These are phyloP conservation scores for Egretta garzetta DNA, from an alignment of 2,113 vertebrate genomes.

Conservation along the genomic window DNA sequence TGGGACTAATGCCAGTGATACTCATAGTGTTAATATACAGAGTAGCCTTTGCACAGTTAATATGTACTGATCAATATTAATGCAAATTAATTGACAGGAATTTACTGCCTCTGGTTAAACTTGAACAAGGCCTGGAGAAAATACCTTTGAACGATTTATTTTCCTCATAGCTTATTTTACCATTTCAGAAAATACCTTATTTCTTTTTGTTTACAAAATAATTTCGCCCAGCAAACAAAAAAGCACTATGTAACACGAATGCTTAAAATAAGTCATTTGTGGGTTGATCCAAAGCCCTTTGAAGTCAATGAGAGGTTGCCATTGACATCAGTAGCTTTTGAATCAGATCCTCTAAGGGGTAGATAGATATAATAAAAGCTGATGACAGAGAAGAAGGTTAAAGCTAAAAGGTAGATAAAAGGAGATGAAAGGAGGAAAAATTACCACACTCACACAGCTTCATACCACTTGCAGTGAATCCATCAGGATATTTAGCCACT, in stretches of 20 bases:
- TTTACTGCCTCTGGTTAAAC: neutral
- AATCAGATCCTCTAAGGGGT: neutral
- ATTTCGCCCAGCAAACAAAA: neutral
- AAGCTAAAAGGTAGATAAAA: constrained; percentile 29
- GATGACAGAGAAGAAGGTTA: constrained; percentile 12
- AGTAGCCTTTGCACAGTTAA: neutral
- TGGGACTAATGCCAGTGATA: neutral
- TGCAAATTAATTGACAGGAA: neutral
- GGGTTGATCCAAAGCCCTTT: neutral
- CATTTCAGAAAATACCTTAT: neutral
- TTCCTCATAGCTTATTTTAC: neutral
- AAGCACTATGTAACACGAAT: neutral
- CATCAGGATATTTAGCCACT: neutral
- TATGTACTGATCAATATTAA: neutral
- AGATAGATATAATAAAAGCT: neutral
- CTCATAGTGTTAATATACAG: neutral
- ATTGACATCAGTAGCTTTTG: constrained; percentile 12
- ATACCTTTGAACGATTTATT: neutral
- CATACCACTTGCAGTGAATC: neutral
- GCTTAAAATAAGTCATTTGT: neutral
- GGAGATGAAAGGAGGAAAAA: neutral
- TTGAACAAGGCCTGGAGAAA: neutral
- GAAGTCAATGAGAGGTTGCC: constrained; percentile 33
- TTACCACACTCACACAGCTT: neutral
- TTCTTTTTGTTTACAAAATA: neutral